Evolutionary conservation across 2,113 vertebrate species (phyloP), one percentile per base, ranked within the genome.

Genomic region (Corythaeola cristata): DNA sequence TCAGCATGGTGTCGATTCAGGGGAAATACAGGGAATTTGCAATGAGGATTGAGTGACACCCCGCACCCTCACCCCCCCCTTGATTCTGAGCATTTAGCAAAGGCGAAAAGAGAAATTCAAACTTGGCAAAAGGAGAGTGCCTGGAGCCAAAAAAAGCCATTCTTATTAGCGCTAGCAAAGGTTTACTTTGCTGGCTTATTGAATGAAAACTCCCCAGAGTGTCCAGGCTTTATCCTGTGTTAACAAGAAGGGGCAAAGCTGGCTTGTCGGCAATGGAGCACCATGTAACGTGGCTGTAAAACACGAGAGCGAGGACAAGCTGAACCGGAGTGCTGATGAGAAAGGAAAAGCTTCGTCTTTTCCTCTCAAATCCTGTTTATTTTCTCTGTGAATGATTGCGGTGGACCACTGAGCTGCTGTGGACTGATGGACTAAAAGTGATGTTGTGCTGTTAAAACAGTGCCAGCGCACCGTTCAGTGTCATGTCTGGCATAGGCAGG

Each of bases 171-270:
- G 1, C 87, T 89, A 97, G 91, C 82, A 78, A 74, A 88, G 74
- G 64, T 97, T 97, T 96, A 56, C 88, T 95, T 96, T 90, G 77
- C 82, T 47, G 47, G 72, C 76, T 97, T 96, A 95, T 93, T 90
- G 97, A 97, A 97, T 95, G 90, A 93, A 92, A 97, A 91, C 85
- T 98, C 95, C 95, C 94, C 56, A 66, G 94, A 88, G 86, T 91
- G 58, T 91, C 79, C 74, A n/a, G 89, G 71, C 92, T 97, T 96
- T 96, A 95, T 96, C 63, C 58, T 76, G 32, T 80, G 66, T 97
- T 96, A 97, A 94, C 49, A 93, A 92, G 89, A 89, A 71, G 89
- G 91, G 82, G 74, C 88, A 76, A 47, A 91, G 85, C 68, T 85
- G 94, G 52, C 68, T 85, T 86, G 78, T 95, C 4, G 37, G 79